A percentile compares a stretch with the other conserved stretches of the same genome.
These are phyloP conservation scores for Zaprionus ghesquierei DNA, from an alignment of 1,140 invertebrate species.

Conservation along the genomic window DNA sequence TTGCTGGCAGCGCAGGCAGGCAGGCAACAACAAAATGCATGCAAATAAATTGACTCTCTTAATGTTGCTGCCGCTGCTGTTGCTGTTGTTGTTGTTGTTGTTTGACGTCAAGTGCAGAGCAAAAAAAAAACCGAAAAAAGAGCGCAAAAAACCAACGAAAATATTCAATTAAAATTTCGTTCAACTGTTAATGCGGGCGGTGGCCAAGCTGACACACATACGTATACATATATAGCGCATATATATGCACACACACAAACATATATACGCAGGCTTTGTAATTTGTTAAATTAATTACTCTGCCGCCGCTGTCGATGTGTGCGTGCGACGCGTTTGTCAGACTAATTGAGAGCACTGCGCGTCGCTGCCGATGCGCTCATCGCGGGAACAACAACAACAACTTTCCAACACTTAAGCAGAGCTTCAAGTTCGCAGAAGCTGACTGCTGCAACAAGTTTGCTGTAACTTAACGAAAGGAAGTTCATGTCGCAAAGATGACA, in stretches of 20 bases:
- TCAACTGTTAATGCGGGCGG: slow-evolving; percentile 42
- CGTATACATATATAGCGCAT: background rate
- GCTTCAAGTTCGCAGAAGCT: slow-evolving; percentile 23
- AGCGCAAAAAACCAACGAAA: slow-evolving; percentile 8
- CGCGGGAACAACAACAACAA: slow-evolving; percentile 24
- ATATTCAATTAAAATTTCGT: slow-evolving; percentile 46
- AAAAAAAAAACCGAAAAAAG: slow-evolving; percentile 8
- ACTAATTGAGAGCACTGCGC: slow-evolving; percentile 73
- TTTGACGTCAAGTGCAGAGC: slow-evolving; percentile 44
- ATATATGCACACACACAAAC: background rate
- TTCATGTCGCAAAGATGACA: slow-evolving; percentile 33
- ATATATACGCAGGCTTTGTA: slow-evolving; percentile 30
- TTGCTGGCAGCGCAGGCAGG: slow-evolving; percentile 17
- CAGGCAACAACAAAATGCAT: slow-evolving; percentile 35
- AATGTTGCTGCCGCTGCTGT: background rate
- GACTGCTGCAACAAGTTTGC: slow-evolving; percentile 22
- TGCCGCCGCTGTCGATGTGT: slow-evolving; percentile 48
- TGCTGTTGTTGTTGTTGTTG: slow-evolving; percentile 14
- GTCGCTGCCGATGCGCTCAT: slow-evolving; percentile 68
- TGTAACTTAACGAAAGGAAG: slow-evolving; percentile 27
- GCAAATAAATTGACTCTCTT: slow-evolving; percentile 27
- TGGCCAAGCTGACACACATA: slow-evolving; percentile 12
- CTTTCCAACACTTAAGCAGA: background rate
- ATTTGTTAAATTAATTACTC: slow-evolving; percentile 74
- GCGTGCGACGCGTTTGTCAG: slow-evolving; percentile 40